A percentile compares a stretch with the other conserved stretches of the same genome.
Conservation (phyloP, 2,113 vertebrate species). For the Galbula dea region DNA sequence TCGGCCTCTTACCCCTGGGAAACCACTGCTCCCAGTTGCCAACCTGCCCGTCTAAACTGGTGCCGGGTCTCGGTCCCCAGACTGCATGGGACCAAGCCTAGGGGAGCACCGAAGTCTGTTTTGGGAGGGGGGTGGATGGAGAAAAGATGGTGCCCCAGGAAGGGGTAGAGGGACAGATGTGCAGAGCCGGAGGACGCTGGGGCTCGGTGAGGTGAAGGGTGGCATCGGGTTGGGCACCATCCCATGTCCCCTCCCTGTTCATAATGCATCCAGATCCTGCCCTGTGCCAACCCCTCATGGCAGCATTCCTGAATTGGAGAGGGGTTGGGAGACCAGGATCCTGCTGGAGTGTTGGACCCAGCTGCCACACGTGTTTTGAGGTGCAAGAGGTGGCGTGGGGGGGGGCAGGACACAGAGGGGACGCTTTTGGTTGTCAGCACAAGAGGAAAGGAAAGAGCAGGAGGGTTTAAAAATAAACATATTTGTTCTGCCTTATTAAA, state of each 20-base stretch:
- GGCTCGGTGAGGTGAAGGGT: background rate
- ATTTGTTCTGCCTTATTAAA: constrained; percentile 68
- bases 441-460: constrained; percentile 53
- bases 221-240: background rate
- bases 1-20: background rate
- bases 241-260: background rate
- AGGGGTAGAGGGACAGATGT: background rate
- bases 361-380: background rate
- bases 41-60: background rate
- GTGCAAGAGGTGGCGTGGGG: background rate
- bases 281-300: background rate
- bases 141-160: background rate
- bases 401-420: background rate
- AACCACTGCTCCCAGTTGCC: constrained; percentile 27
- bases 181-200: background rate
- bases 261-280: background rate
- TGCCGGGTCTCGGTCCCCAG: background rate
- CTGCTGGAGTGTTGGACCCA: accelerated
- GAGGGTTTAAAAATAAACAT: constrained; percentile 56
- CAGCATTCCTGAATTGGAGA: background rate
- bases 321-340: background rate
- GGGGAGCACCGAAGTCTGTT: background rate
- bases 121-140: background rate
- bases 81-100: accelerated
- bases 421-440: constrained; percentile 70